A percentile compares a stretch with the other conserved stretches of the same genome.
Evolutionary conservation across 2,888 invertebrate genomes (phyloP).

Genomic region (Meiosimyza platycephala): DNA sequence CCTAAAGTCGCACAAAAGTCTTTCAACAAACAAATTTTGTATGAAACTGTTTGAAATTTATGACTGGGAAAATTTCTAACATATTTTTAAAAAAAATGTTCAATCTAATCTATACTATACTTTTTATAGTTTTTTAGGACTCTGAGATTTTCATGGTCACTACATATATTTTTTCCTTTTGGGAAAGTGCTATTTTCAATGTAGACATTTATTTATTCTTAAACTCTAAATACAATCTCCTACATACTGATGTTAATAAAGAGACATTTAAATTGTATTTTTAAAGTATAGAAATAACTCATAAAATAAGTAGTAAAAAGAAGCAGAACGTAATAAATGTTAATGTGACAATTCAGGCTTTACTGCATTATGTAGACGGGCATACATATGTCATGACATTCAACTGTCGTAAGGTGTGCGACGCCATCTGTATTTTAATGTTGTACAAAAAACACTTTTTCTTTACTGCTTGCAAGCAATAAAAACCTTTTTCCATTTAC

Average conservation of each 20-base stretch:
- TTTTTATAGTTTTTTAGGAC: too few relatives aligned
- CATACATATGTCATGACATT: constrained; percentile 40
- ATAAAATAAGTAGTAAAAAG: constrained; percentile 48
- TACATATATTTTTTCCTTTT: not conserved
- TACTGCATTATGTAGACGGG: not conserved
- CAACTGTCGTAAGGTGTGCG: constrained; percentile 45
- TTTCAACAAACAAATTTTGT: too few relatives aligned
- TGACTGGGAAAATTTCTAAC: too few relatives aligned
- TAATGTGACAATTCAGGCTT: constrained; percentile 47
- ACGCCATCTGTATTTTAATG: constrained; percentile 47
- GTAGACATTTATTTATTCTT: not conserved
- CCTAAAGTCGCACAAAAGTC: too few relatives aligned
- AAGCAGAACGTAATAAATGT: constrained; percentile 51
- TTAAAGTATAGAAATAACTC: constrained; percentile 31
- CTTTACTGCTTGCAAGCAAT: not conserved
- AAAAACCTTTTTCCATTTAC: constrained; percentile 37
- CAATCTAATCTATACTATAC: too few relatives aligned
- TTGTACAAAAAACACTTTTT: not conserved
- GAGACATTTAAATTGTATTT: constrained; percentile 26
- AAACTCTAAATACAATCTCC: not conserved
- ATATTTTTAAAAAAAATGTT: too few relatives aligned
- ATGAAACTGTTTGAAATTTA: too few relatives aligned
- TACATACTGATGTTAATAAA: not conserved
- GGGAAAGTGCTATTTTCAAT: not conserved
- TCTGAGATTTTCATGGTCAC: too few relatives aligned